Conservation (phyloP, 1,140 invertebrate genomes). For the Phymorhynchus buccinoides region DNA sequence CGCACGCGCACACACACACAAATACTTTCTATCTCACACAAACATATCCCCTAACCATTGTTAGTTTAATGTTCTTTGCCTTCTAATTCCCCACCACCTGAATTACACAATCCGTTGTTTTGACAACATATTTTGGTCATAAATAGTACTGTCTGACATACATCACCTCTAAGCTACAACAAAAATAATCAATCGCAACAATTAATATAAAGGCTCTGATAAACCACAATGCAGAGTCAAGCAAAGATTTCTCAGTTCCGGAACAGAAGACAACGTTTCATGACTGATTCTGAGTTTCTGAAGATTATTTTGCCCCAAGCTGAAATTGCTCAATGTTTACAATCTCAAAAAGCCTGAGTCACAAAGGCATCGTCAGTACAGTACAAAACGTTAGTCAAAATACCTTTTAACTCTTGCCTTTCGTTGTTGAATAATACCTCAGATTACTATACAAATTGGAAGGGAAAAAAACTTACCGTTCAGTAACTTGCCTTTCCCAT, state of each 20-base stretch:
- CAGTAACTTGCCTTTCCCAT: background rate
- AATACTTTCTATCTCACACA: too few species aligned
- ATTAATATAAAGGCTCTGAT: constrained; percentile 22
- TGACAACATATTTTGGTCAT: too few species aligned
- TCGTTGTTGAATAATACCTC: background rate
- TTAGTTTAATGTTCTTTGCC: too few species aligned
- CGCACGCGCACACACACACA: background rate
- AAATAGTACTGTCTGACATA: background rate
- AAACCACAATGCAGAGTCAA: background rate
- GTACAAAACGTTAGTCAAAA: background rate
- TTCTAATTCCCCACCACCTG: background rate
- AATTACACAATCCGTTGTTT: too few species aligned
- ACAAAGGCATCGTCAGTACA: background rate
- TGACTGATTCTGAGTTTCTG: too few species aligned
- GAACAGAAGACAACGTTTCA: background rate
- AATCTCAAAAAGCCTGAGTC: constrained; percentile 11
- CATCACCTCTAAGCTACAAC: too few species aligned
- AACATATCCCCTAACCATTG: too few species aligned
- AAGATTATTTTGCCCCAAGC: too few species aligned
- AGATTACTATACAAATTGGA: background rate
- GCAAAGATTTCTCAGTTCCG: too few species aligned
- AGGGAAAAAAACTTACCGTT: background rate
- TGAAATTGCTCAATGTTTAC: too few species aligned
- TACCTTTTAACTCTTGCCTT: background rate
- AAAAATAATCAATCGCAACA: too few species aligned